Conservation (phyloP, 2,113 vertebrate species). For the Dascyllus trimaculatus region DNA sequence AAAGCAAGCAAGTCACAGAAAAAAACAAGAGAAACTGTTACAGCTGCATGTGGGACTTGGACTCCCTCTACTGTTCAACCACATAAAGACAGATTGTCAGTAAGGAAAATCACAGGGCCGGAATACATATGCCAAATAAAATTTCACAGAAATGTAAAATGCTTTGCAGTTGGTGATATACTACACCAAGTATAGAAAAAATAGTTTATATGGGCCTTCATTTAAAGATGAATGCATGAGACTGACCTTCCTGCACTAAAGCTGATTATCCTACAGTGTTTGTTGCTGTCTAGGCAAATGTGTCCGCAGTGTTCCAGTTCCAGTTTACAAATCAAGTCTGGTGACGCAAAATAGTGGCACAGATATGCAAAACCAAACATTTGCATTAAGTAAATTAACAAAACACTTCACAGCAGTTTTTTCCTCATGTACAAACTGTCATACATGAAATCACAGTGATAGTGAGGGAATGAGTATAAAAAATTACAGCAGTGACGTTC, state of each 20-base stretch:
- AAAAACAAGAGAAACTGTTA: too few relatives aligned
- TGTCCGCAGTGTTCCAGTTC: not conserved
- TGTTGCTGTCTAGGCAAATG: slow-evolving; percentile 6
- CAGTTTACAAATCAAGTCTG: not conserved
- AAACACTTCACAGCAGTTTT: slow-evolving; percentile 1
- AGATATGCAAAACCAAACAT: slow-evolving; percentile 34
- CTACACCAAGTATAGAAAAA: not conserved
- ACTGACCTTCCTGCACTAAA: not conserved
- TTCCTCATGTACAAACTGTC: not conserved
- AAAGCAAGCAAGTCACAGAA: not conserved
- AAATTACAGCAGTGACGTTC: slow-evolving; percentile 3
- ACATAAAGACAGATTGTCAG: not conserved
- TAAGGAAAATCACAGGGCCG: too few relatives aligned
- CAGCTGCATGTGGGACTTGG: not conserved
- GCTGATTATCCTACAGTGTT: not conserved
- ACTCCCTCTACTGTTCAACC: slow-evolving; percentile 46
- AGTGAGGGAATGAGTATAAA: not conserved
- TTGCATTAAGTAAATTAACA: not conserved
- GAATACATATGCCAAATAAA: not conserved
- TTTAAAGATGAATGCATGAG: not conserved
- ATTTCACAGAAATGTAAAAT: not conserved
- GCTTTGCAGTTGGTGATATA: not conserved
- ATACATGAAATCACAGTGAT: slow-evolving; percentile 2
- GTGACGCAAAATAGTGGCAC: not conserved
- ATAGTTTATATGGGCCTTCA: not conserved